Conservation (phyloP, 2,888 invertebrate genomes). For the Scelioninae gen. 1 region DNA sequence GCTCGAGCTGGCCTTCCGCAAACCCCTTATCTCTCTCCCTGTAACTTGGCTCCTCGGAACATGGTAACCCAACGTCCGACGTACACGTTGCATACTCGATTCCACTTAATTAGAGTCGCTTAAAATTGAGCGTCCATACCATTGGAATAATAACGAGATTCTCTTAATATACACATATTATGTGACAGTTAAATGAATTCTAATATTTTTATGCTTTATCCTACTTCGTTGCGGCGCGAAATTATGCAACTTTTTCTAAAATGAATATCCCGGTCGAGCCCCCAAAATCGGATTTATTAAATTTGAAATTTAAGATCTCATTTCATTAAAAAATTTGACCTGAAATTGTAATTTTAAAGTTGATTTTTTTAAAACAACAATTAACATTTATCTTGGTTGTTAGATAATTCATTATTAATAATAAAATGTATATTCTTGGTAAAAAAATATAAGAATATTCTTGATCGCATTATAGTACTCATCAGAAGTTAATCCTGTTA, state of each 20-base stretch:
- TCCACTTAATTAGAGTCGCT: conserved; percentile 80
- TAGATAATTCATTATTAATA: not conserved
- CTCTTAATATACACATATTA: conserved; percentile 24
- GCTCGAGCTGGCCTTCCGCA: conserved; percentile 57
- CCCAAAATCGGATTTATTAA: too few species aligned
- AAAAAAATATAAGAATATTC: too few species aligned
- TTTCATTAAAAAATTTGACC: too few species aligned
- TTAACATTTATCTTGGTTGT: not conserved
- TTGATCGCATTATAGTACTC: not conserved
- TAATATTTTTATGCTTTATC: not conserved
- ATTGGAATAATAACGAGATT: conserved; percentile 75
- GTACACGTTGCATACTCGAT: conserved; percentile 78
- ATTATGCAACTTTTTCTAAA: too few species aligned
- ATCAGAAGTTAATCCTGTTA: not conserved
- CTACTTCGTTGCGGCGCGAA: not conserved
- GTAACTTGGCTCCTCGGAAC: conserved; percentile 61
- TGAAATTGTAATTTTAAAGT: too few species aligned
- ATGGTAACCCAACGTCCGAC: conserved; percentile 76
- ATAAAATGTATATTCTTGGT: too few species aligned
- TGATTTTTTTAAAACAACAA: too few species aligned
- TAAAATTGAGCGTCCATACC: conserved; percentile 72
- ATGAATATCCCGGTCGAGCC: too few species aligned
- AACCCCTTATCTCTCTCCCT: conserved; percentile 54
- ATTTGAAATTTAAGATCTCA: too few species aligned
- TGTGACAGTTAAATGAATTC: conserved; percentile 30